These are phyloP conservation scores for Furnarius figulus DNA, from an alignment of 2,113 vertebrate genomes.

Conservation along the genomic window DNA sequence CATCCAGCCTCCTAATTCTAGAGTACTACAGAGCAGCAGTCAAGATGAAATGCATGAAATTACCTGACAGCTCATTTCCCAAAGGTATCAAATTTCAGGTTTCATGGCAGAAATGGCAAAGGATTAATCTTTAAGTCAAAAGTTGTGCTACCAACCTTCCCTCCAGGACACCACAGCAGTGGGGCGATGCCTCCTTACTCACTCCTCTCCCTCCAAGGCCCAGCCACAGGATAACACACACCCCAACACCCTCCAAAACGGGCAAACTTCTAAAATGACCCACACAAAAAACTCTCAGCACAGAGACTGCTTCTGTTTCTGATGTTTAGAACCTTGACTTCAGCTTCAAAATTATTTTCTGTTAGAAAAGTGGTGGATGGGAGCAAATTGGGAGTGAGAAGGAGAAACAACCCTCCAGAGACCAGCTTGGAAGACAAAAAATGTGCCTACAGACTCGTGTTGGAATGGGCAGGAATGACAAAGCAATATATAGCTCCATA, in stretches of 20 bases:
- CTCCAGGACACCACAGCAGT: rapidly evolving
- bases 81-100: neutral
- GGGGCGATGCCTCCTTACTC: neutral
- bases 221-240: rapidly evolving
- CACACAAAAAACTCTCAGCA: neutral
- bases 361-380: neutral
- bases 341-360: neutral
- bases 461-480: neutral
- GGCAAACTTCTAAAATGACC: rapidly evolving
- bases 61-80: neutral
- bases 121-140: neutral
- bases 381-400: neutral
- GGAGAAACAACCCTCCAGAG: neutral
- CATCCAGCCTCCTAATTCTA: neutral
- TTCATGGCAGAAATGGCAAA: neutral
- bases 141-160: neutral
- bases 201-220: neutral
- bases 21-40: neutral
- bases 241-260: rapidly evolving
- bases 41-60: neutral
- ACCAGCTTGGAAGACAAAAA: rapidly evolving
- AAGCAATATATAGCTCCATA: rapidly evolving
- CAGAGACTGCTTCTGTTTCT: neutral
- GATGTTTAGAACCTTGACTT: rapidly evolving
- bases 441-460: rapidly evolving